These are phyloP conservation scores for Melangyna quadrimaculata DNA, from an alignment of 2,888 invertebrate species.

Conservation along the genomic window DNA sequence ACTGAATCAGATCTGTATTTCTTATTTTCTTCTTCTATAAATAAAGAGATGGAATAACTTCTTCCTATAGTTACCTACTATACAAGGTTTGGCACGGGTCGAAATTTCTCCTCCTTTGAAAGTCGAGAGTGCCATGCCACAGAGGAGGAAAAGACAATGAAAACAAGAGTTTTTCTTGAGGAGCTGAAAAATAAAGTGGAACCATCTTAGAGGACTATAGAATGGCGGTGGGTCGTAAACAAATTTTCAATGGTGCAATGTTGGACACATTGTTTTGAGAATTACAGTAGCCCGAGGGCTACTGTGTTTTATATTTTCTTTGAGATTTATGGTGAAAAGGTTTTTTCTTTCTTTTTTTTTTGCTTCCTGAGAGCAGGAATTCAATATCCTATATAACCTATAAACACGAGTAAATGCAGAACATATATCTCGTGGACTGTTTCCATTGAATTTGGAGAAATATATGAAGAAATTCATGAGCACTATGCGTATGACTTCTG, in stretches of 20 bases:
- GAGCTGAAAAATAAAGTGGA: not conserved
- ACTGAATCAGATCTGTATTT: constrained; percentile 53
- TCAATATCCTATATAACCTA: not conserved
- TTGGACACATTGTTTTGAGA: constrained; percentile 46
- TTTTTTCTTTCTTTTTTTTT: not conserved
- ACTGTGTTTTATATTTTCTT: constrained; percentile 44
- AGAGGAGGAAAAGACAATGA: constrained; percentile 55
- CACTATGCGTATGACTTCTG: not conserved
- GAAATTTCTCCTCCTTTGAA: constrained; percentile 36
- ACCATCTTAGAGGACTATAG: not conserved
- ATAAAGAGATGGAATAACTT: constrained; percentile 5
- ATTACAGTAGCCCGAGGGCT: constrained; percentile 54
- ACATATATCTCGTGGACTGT: not conserved
- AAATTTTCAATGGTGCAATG: constrained; percentile 54
- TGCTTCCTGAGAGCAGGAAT: constrained; percentile 24
- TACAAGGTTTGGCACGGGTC: constrained; percentile 36
- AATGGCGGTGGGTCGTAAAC: constrained; percentile 45
- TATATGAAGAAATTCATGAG: not conserved
- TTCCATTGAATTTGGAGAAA: constrained; percentile 3
- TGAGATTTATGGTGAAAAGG: constrained; percentile 14
- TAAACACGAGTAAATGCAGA: not conserved
- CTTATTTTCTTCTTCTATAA: constrained; percentile 3
- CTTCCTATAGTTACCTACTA: constrained; percentile 18
- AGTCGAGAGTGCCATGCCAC: not conserved
- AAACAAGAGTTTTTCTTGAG: constrained; percentile 53